Conservation (phyloP, 1,140 invertebrate genomes). For the Neocloeon triangulifer region DNA sequence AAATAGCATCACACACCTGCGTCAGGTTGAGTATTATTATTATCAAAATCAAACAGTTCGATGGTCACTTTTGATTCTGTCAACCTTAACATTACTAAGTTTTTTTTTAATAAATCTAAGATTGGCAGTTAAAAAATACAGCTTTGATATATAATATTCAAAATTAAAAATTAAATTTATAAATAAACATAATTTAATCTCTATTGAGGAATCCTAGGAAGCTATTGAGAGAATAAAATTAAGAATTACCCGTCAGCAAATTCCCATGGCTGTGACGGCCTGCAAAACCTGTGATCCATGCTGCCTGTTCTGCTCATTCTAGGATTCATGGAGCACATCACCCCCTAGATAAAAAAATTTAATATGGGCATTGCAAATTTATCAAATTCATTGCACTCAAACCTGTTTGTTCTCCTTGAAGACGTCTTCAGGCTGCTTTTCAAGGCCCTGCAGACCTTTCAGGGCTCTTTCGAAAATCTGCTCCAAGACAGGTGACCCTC, state of each 20-base stretch:
- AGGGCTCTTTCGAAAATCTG: slow-evolving; percentile 11
- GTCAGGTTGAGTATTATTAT: too few species aligned
- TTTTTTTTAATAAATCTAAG: too few species aligned
- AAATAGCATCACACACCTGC: slow-evolving; percentile 24
- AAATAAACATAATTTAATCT: too few species aligned
- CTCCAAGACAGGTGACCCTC: slow-evolving; percentile 16
- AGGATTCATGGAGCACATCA: slow-evolving; percentile 27
- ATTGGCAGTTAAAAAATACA: too few species aligned
- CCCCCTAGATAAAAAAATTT: too few species aligned
- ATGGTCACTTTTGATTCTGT: background rate
- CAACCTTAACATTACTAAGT: too few species aligned
- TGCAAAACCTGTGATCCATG: slow-evolving; percentile 22
- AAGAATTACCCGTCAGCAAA: slow-evolving; percentile 30
- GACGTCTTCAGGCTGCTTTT: slow-evolving; percentile 18
- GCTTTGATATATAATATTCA: too few species aligned
- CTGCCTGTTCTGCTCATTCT: slow-evolving; percentile 25
- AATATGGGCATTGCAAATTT: slow-evolving; percentile 2
- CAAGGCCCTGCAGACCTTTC: slow-evolving; percentile 12
- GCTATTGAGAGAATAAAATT: too few species aligned
- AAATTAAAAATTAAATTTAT: too few species aligned
- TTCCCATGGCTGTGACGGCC: slow-evolving; percentile 30
- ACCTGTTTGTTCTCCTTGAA: slow-evolving; percentile 19
- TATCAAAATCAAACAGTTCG: slow-evolving; percentile 8
- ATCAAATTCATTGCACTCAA: slow-evolving; percentile 6
- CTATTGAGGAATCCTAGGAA: too few species aligned